A percentile compares a stretch with the other conserved stretches of the same genome.
Conservation (phyloP, 2,797 vertebrate species). For the Hemitrygon akajei region DNA sequence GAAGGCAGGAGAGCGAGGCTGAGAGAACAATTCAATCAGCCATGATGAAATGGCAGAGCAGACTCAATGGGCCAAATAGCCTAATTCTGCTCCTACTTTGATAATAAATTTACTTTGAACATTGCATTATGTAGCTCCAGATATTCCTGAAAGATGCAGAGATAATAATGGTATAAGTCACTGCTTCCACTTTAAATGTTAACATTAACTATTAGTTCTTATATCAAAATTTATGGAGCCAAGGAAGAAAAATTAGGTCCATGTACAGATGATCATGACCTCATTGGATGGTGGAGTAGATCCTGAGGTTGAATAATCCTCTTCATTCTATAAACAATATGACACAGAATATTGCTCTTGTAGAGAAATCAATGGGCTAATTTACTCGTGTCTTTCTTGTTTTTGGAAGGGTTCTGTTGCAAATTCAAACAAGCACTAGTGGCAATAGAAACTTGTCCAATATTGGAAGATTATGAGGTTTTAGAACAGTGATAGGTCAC, state of each 20-base stretch:
- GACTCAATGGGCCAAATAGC: too few species aligned
- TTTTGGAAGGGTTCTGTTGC: neutral
- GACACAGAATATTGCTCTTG: neutral
- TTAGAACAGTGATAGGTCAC: neutral
- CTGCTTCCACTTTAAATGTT: neutral
- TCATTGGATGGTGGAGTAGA: neutral
- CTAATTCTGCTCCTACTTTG: too few species aligned
- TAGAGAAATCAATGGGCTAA: neutral
- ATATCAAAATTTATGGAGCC: neutral
- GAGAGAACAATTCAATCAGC: too few species aligned
- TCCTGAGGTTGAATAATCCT: neutral
- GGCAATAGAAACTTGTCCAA: neutral
- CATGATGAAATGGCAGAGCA: too few species aligned
- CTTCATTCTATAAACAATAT: too few species aligned
- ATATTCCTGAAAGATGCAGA: neutral
- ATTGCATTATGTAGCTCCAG: neutral
- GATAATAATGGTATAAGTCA: neutral
- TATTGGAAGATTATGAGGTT: neutral
- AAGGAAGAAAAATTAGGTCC: neutral
- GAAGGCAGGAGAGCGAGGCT: too few species aligned
- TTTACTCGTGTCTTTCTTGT: neutral
- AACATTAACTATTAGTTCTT: neutral
- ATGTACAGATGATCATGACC: neutral
- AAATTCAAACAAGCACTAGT: neutral
- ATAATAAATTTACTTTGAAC: neutral